Base-by-base conservation (phyloP, 2,888 invertebrate genomes). In the Thymelicus lineola region DNA sequence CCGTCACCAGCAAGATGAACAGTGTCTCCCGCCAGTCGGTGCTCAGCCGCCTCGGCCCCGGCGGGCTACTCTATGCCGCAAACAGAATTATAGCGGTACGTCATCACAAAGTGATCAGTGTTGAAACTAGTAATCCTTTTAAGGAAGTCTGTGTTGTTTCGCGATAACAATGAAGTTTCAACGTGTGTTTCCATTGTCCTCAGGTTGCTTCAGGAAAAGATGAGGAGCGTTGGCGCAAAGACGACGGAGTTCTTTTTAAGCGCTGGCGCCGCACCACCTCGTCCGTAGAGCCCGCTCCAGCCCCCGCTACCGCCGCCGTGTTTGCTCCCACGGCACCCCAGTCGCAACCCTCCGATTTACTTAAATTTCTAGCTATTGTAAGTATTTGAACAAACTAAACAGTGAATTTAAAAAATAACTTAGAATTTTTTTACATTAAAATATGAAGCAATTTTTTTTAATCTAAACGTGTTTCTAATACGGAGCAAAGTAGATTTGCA, bases 301-400 rank as follows among this genome's bases (percentile, higher is more conserved):
- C 84, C 14, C 71, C 87, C 55, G 76, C 85, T 4, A 75, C 82
- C 50, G 75, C 84, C 14, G 79, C 84, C 46, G 78, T 84, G 50
- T 80, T 87, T 46, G 76, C 84, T 58, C 78, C 89, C 9, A 68
- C 75, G 14, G 71, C 77, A 28, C 79, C 86, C 20, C 78, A 83
- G 1, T 80, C 88, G 70, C 92, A 91, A 79, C 87, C 94, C 69
- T 94, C 94, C 62, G 94, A 94, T 57, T 81, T 94, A 77, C 94
- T 97, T 77, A 97, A 97, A 90, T 96, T 96, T 86, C 91, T 97
- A 87, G 97, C 97, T 81, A 96, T 97, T 94, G 97, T 97, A 95
- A 96, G 96, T 96, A 89, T 78, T 58, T 48, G 60, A 15, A 67
- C 61, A 70, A 50, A 17, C n/a, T 61, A 28, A 46, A 45, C 10